Evolutionary conservation across 2,797 vertebrate species (phyloP).

Genomic region (Enteromius paludinosus): DNA sequence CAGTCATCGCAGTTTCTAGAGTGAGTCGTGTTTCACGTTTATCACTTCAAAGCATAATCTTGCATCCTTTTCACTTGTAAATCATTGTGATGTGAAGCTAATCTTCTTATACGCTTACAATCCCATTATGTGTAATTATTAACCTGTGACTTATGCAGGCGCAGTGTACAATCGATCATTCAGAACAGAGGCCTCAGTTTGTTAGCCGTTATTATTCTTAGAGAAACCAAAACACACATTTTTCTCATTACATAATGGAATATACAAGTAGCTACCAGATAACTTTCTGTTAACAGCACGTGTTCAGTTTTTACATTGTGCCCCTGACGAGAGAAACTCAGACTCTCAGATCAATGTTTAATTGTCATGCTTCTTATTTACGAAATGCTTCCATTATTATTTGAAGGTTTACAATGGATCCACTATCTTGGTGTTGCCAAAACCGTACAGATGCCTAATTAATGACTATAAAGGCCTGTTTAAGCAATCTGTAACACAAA

Average conservation of each 20-base stretch:
- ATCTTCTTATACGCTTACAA: slow-evolving; percentile 3
- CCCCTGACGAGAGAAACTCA: neutral
- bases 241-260: slow-evolving; percentile 15
- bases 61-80: slow-evolving; percentile 6
- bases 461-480: slow-evolving; percentile 14
- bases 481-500: neutral
- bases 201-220: slow-evolving; percentile 36
- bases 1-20: neutral
- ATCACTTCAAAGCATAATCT: neutral
- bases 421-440: neutral
- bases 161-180: slow-evolving; percentile 53
- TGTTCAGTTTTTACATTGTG: neutral
- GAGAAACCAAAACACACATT: neutral
- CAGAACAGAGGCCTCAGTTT: slow-evolving; percentile 50
- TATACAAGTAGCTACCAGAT: slow-evolving; percentile 21
- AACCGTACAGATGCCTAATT: neutral
- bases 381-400: neutral
- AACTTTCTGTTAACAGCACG: neutral
- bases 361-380: slow-evolving; percentile 12
- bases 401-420: slow-evolving; percentile 3
- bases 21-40: neutral
- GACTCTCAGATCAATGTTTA: slow-evolving; percentile 32
- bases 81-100: slow-evolving; percentile 17
- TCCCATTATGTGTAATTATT: slow-evolving; percentile 54
- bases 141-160: slow-evolving; percentile 56